Evolutionary conservation across 2,888 invertebrate genomes (phyloP), one percentile per base, ranked within the genome.

Genomic region (Pristionchus entomophagus): DNA sequence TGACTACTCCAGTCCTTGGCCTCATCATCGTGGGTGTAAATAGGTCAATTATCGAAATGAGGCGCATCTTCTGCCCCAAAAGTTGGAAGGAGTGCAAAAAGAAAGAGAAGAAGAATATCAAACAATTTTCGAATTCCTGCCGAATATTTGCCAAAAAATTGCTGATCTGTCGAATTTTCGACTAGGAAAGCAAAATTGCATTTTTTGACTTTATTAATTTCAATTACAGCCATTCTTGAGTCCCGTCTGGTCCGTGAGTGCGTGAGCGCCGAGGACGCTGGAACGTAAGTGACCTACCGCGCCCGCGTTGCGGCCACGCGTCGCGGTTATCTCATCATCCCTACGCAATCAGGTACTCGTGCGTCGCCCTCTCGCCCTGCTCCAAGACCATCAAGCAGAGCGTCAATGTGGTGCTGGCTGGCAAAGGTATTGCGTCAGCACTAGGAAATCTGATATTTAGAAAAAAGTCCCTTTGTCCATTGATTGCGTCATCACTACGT

Each of bases 371-470:
- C n/a, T 73, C 73, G 22, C 73, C 73, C 12, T 73, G 73, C 73
- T 2, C 41, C 41, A 73, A 73, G 45, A 41, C 41, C 41, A 41
- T 73, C 73, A 38, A 73, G n/a, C 73, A 73, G 73, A 38, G 26
- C 41, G 32, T n/a, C 73, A 41, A n/a, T 14, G 73, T 73, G 22
- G n/a, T 22, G 32, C 17, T 73, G n/a, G n/a, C n/a, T n/a, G 73
- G 73, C 26, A 73, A 73, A 73, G 73, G 73, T 73, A 73, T 73
- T 73, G 41, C 73, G 45, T 73, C 73, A 73, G 41, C 73, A 22
- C 32, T 62, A 69, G 38, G 41, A 26, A n/a, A 73, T 73, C 41
- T 14, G 45, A 45, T n/a, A n/a, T n/a, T n/a, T n/a, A n/a, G n/a
- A n/a, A n/a, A n/a, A n/a, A n/a, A n/a, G n/a, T n/a, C n/a, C n/a